Base-by-base conservation (phyloP, 2,888 invertebrate species). In the Hipparchia sbordonii region DNA sequence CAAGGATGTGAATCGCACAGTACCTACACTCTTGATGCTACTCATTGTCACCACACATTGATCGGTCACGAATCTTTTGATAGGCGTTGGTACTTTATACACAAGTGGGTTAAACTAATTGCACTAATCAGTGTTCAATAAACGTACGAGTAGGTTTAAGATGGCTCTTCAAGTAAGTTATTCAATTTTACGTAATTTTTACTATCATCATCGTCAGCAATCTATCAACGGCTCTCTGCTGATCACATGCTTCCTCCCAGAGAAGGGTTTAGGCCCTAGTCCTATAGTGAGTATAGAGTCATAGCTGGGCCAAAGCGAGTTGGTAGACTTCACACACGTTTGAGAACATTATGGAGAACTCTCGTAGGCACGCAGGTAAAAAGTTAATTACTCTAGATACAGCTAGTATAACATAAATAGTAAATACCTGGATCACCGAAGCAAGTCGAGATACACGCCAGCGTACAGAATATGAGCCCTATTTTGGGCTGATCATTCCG, bases 1-100 rank as follows among this genome's bases (percentile, higher is more conserved):
- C 86, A 86, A 87, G 87, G 89, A 90, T 90, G 82, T 87, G 78
- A 79, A 82, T 79, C 74, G 80, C 13, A 60, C 83, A 80, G 77
- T 60, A 60, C 13, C 54, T 67, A 67, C 80, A 33, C 51, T 33
- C 23, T 79, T 77, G 81, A 83, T 33, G 52, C 62, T 13, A 51
- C 82, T 84, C 83, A 78, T 86, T 85, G 83, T 83, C 83, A 81
- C 78, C 69, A 74, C 45, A 54, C 69, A 74, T 76, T 63, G 73
- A 73, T 77, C 75, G 70, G 87, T 89, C 89, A 90, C 88, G 89
- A 89, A 77, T 81, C 77, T 73, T 65, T 52, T 70, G 23, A 45
- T 63, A 56, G 46, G 46, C n/a, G 56, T 23, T 0, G 1, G 23
- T 54, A 51, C 12, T 57, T 68, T 33, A 63, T 54, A 54, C 48